These are phyloP conservation scores for Oncorhynchus nerka DNA, from an alignment of 2,113 vertebrate genomes.

Conservation along the genomic window DNA sequence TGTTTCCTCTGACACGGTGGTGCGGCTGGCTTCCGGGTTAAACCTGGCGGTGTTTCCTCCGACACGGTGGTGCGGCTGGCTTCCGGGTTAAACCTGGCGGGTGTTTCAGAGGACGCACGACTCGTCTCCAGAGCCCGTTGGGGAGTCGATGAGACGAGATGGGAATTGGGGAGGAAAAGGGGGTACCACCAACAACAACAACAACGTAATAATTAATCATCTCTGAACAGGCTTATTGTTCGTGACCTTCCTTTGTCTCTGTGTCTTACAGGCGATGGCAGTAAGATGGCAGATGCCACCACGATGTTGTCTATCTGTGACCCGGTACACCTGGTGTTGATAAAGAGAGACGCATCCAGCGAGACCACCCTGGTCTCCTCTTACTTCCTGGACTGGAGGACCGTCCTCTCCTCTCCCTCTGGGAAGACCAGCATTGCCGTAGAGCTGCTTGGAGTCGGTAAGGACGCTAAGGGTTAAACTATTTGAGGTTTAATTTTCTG, in stretches of 20 bases:
- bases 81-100: too few species aligned
- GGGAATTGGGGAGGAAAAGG: too few species aligned
- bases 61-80: too few species aligned
- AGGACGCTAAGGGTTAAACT: conserved; percentile 28
- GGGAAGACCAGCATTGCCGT: conserved; percentile 80
- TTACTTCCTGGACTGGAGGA: conserved; percentile 93
- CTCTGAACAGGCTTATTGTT: not conserved
- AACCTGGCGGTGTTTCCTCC: too few species aligned
- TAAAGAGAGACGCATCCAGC: conserved; percentile 86
- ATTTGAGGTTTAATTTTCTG: not conserved
- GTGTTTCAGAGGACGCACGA: too few species aligned
- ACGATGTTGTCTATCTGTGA: conserved; percentile 93
- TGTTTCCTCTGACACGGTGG: too few species aligned
- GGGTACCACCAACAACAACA: too few species aligned
- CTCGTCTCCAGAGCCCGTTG: too few species aligned
- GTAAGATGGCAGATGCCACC: conserved; percentile 89
- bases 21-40: too few species aligned
- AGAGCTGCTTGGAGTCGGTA: conserved; percentile 96
- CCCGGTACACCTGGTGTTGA: conserved; percentile 91
- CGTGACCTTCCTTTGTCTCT: not conserved
- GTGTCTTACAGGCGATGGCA: conserved; percentile 79
- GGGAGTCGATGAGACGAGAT: too few species aligned
- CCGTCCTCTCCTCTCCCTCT: conserved; percentile 81
- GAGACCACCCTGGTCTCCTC: conserved; percentile 90
- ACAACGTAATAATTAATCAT: too few species aligned